Evolutionary conservation across 2,113 vertebrate genomes (phyloP), one percentile per base, ranked within the genome.

Genomic region (Miniopterus natalensis): DNA sequence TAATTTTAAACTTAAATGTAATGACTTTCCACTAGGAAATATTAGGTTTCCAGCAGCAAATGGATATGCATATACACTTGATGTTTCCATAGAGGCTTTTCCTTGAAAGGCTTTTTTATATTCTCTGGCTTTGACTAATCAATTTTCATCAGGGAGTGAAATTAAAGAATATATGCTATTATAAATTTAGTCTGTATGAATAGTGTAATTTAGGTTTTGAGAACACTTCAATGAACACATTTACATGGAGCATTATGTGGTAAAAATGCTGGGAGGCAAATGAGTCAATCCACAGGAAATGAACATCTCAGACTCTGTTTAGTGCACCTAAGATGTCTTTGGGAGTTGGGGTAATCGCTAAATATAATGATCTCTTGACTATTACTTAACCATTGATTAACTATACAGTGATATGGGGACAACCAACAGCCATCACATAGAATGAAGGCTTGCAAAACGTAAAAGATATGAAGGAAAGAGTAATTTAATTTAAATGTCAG

Each of bases 121-220:
- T 83, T 79, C 59, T 95, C 40, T 47, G 21, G 66, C 29, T 95
- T 84, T n/a, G 36, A 47, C 42, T 81, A 80, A 84, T 7, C 20
- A 25, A 49, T 94, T 96, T 87, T 84, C 84, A 88, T 47, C 27
- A 84, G 36, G 45, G 57, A 84, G 55, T 49, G 42, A 94, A 65
- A 68, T 1, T 57, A 65, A 92, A 27, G n/a, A 31, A 65, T 73
- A 92, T 29, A n/a, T 61, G 23, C 78, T 57, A 65, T 79, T 74
- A 90, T 45, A 81, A 36, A 85, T 73, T 53, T 83, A 78, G 15
- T 71, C 57, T 42, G 8, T 92, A 11, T 63, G 31, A 84, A 36
- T 8, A 90, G 68, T 61, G 5, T n/a, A 77, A 81, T 85, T 81
- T 84, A 66, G 1, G 20, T 47, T 68, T 92, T 51, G 75, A 77